phyloP scores from a whole-genome alignment of 2,797 vertebrate genomes.

The Notamacropus eugenii region DNA sequence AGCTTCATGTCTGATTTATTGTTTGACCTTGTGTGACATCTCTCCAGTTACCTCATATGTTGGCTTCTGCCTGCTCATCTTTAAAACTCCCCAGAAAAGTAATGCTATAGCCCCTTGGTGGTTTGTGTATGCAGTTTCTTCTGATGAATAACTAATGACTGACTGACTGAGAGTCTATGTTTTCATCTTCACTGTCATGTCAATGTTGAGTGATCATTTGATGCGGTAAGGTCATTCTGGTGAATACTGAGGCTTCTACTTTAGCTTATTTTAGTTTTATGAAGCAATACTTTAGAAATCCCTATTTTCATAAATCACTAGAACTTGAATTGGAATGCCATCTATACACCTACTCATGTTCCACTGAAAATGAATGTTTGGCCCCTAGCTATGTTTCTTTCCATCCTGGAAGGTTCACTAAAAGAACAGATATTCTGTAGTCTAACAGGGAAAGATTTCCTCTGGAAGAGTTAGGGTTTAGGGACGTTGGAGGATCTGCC shows the following conservation, averaged over 20 bases:
- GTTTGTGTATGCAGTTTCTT: slow-evolving; percentile 43
- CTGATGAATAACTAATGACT: slow-evolving; percentile 72
- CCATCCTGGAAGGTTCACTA: slow-evolving; percentile 24
- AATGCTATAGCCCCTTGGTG: slow-evolving; percentile 31
- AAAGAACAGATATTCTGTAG: slow-evolving; percentile 53
- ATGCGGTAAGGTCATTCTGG: slow-evolving; percentile 55
- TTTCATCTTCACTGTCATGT: slow-evolving; percentile 68
- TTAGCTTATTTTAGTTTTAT: slow-evolving; percentile 41
- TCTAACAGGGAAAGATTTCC: slow-evolving; percentile 34
- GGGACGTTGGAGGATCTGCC: slow-evolving; percentile 6
- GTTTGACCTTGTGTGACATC: slow-evolving; percentile 3
- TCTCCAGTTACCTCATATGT: slow-evolving; percentile 43
- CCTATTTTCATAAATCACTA: slow-evolving; percentile 60
- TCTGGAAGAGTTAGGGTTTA: slow-evolving; percentile 23
- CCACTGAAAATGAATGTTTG: slow-evolving; percentile 69
- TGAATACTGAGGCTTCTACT: slow-evolving; percentile 20
- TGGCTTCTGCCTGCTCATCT: slow-evolving; percentile 49
- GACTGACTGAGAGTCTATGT: slow-evolving; percentile 30
- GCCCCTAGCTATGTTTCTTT: slow-evolving; percentile 54
- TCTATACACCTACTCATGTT: slow-evolving; percentile 57
- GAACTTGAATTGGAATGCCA: slow-evolving; percentile 58
- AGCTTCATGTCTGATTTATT: slow-evolving; percentile 38
- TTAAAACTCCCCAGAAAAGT: slow-evolving; percentile 56
- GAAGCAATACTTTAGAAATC: slow-evolving; percentile 20
- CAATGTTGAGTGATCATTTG: slow-evolving; percentile 68